These are phyloP conservation scores for Anoura caudifer DNA, from an alignment of 2,113 vertebrate genomes.

Conservation along the genomic window DNA sequence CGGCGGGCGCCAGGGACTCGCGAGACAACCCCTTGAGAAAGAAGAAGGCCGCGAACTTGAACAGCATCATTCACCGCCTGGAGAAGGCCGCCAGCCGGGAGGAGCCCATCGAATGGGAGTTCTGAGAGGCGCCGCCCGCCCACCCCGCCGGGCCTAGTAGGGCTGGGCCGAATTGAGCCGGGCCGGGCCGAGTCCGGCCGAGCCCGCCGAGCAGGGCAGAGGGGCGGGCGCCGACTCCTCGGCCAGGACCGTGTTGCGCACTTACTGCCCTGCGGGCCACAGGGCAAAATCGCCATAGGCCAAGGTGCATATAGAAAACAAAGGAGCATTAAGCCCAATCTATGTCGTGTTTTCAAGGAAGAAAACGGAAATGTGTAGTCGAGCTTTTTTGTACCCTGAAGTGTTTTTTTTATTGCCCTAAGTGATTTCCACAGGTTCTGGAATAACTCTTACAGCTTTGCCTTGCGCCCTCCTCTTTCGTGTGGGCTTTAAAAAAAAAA, in stretches of 20 bases:
- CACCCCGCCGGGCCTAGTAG: conserved; percentile 33
- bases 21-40: conserved; percentile 96
- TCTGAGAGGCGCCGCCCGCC: conserved; percentile 86
- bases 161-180: conserved; percentile 73
- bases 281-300: conserved; percentile 96
- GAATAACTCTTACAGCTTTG: conserved; percentile 99
- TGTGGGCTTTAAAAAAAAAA: conserved; percentile 86
- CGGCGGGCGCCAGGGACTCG: conserved; percentile 88
- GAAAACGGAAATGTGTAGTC: conserved; percentile 89
- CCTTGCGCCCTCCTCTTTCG: conserved; percentile 91
- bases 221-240: conserved; percentile 83
- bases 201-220: conserved; percentile 82
- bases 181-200: conserved; percentile 51
- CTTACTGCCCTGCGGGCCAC: conserved; percentile 97
- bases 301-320: conserved; percentile 93
- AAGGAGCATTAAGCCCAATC: conserved; percentile 89
- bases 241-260: conserved; percentile 86
- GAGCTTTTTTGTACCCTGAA: conserved; percentile 92
- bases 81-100: conserved; percentile 97
- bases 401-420: conserved; percentile 92
- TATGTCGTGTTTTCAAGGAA: conserved; percentile 88
- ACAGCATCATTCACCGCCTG: conserved; percentile 98
- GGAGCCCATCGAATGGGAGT: conserved; percentile 97
- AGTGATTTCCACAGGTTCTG: conserved; percentile 95
- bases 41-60: conserved; percentile 98